Evolutionary conservation across 2,113 vertebrate genomes (phyloP), one percentile per base, ranked within the genome.

Genomic region (Ceyx cyanopectus): DNA sequence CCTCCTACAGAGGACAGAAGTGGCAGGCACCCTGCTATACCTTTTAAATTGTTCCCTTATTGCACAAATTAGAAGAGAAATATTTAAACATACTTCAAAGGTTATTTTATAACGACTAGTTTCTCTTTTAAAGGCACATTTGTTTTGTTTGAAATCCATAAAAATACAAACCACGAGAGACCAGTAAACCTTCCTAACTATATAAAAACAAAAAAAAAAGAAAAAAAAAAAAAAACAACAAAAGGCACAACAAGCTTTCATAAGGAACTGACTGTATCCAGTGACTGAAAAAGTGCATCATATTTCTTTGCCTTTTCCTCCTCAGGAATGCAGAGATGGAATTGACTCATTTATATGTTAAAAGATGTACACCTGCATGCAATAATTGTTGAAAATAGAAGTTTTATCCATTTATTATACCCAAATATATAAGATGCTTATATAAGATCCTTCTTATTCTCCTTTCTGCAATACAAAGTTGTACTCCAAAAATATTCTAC

Each of bases 41-140:
- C 46, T 94, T 93, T 92, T 67, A 96, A 96, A 95, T 93, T 87
- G 63, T 66, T 89, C 79, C 65, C 48, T 94, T 95, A 87, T 85
- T 95, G 94, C 72, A 87, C 69, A 90, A 90, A 93, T 94, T 94
- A 92, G 95, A 96, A 96, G 81, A 73, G 63, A 94, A 95, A 96
- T 94, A 94, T 91, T 97, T 97, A 85, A 97, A 88, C 69, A 87
- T 89, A 60, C 84, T 96, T 97, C 67, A 62, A 34, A 89, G 32
- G 51, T 78, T 95, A 97, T 94, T 96, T 93, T 96, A 90, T 81
- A 94, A 92, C 30, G 85, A 93, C 95, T 96, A 97, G 48, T 75
- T 86, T 86, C 34, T 57, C 82, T 81, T 76, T 95, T 91, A 91
- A 79, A 91, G 60, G 19, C 34, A 22, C 34, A 65, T 86, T 93